phyloP scores from a whole-genome alignment of 2,888 invertebrate genomes.

The Prosapia bicincta region DNA sequence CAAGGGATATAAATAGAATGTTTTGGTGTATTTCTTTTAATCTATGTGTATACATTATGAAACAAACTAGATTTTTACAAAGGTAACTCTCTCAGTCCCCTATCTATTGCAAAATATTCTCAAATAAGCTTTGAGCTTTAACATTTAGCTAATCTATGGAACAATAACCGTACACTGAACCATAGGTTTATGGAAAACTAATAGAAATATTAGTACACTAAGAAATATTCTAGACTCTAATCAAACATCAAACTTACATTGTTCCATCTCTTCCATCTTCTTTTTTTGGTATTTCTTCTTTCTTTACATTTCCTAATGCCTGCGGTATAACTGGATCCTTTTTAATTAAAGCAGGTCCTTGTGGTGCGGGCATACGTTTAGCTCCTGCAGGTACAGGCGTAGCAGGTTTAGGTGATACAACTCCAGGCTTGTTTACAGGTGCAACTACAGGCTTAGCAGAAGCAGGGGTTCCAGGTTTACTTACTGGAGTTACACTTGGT shows the following conservation, averaged over 20 bases:
- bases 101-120: no score
- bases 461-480: slow-evolving; percentile 31
- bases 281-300: slow-evolving; percentile 47
- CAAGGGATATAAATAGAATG: no score
- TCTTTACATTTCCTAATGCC: slow-evolving; percentile 14
- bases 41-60: no score
- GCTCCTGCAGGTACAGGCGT: slow-evolving; percentile 37
- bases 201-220: no score
- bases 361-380: slow-evolving; percentile 41
- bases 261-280: slow-evolving; percentile 79
- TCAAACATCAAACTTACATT: slow-evolving; percentile 58
- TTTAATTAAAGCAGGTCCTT: slow-evolving; percentile 4
- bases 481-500: neutral
- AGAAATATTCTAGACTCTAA: no score
- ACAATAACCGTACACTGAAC: no score
- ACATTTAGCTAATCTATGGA: no score
- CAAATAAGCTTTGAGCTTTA: no score
- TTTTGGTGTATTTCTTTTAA: no score
- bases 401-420: slow-evolving; percentile 34
- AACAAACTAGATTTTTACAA: no score
- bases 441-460: slow-evolving; percentile 32
- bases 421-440: slow-evolving; percentile 28
- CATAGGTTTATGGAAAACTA: no score
- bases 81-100: no score
- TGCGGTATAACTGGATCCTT: slow-evolving; percentile 10